Percentiles rank a stretch among this genome's conserved stretches.
Evolutionary conservation across 2,113 vertebrate species (phyloP).

Genomic region (Thomomys bottae): DNA sequence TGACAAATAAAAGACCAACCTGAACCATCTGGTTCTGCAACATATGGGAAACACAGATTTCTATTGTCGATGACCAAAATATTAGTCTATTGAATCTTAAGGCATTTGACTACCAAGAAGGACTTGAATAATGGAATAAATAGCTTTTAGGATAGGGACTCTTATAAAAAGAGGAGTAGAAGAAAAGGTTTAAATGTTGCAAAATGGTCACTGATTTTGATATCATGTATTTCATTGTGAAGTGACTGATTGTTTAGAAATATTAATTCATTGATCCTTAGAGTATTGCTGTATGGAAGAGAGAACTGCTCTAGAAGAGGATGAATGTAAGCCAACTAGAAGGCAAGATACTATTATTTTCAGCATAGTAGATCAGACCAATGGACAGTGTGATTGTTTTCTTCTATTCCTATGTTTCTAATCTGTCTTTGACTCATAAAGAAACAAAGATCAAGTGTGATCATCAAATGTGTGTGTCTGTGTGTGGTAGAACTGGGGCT

Average conservation of each 20-base stretch:
- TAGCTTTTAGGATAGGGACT: slow-evolving; percentile 51
- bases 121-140: slow-evolving; percentile 68
- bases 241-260: slow-evolving; percentile 43
- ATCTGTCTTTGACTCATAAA: slow-evolving; percentile 22
- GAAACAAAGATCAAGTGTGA: slow-evolving; percentile 27
- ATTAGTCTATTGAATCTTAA: slow-evolving; percentile 78
- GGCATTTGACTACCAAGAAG: slow-evolving; percentile 70
- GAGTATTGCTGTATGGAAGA: neutral
- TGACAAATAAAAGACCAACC: slow-evolving; percentile 83
- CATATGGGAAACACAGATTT: slow-evolving; percentile 83
- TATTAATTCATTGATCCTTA: slow-evolving; percentile 57
- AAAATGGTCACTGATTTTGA: slow-evolving; percentile 53
- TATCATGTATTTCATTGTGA: slow-evolving; percentile 19
- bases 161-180: slow-evolving; percentile 16
- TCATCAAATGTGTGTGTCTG: no score
- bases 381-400: neutral
- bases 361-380: neutral
- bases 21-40: slow-evolving; percentile 80
- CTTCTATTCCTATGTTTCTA: slow-evolving; percentile 27
- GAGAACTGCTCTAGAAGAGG: neutral
- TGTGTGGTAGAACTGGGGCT: no score
- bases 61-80: slow-evolving; percentile 78
- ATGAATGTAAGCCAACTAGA: neutral
- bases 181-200: slow-evolving; percentile 52
- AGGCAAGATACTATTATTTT: neutral